Conservation (phyloP, 2,888 invertebrate species). For the Parapristionchus giblindavisi region DNA sequence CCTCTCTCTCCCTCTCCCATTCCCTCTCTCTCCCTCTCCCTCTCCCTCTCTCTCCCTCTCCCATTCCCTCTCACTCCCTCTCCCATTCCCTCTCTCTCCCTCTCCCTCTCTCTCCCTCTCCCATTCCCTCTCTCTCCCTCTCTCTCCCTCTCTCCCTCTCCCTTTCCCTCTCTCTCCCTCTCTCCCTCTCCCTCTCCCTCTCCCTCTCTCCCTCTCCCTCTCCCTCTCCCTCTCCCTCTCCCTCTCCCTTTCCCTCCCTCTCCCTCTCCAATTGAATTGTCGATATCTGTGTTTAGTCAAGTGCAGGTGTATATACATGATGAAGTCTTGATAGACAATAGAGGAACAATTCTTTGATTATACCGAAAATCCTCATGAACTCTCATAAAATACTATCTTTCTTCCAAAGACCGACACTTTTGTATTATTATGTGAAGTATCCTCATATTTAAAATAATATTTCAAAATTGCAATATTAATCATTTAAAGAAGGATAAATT, state of each 20-base stretch:
- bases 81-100: background rate
- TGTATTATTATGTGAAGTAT: too few species aligned
- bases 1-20: too few species aligned
- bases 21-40: too few species aligned
- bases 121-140: slow-evolving; percentile 23
- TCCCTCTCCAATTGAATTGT: too few species aligned
- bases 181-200: background rate
- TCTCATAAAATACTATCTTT: too few species aligned
- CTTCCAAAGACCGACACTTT: too few species aligned
- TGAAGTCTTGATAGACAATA: too few species aligned
- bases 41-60: too few species aligned
- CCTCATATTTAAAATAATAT: too few species aligned
- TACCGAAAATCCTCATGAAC: slow-evolving; percentile 4
- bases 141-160: slow-evolving; percentile 1
- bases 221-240: slow-evolving; percentile 8
- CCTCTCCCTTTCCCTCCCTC: slow-evolving; percentile 13
- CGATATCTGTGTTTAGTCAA: background rate
- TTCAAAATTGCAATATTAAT: background rate
- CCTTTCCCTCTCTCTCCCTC: slow-evolving; percentile 5
- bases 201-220: background rate
- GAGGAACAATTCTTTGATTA: background rate
- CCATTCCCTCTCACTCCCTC: background rate
- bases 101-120: background rate
- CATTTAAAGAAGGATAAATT: background rate
- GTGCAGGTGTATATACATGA: too few species aligned